phyloP scores from a whole-genome alignment of 2,888 invertebrate species.

The Craniophora ligustri region DNA sequence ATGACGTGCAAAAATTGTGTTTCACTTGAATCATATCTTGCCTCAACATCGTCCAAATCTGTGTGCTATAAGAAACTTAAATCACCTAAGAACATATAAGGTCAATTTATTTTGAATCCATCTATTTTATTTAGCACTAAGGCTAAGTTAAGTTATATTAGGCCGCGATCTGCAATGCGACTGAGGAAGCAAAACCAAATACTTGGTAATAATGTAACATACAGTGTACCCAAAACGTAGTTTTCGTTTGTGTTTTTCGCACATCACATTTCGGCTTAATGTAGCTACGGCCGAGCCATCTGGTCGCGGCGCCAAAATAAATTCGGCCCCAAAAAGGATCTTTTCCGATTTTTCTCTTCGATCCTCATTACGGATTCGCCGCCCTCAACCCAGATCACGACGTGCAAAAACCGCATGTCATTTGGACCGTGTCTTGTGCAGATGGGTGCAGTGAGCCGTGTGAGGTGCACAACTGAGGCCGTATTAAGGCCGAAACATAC shows the following conservation, averaged over 20 bases:
- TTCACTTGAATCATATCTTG: neutral
- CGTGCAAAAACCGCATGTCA: slow-evolving; percentile 54
- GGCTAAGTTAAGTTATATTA: no score
- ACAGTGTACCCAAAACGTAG: no score
- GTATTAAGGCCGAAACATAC: slow-evolving; percentile 44
- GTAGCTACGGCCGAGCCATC: no score
- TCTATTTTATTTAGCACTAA: slow-evolving; percentile 3
- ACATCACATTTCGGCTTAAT: no score
- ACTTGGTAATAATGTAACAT: no score
- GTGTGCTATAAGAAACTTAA: neutral
- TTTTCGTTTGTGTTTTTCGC: no score
- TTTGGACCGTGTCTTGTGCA: slow-evolving; percentile 52
- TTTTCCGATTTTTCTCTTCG: slow-evolving; percentile 14
- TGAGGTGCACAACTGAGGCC: slow-evolving; percentile 42
- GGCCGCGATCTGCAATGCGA: no score
- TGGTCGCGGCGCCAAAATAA: slow-evolving; percentile 21
- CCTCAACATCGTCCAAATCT: no score
- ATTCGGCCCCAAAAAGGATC: neutral
- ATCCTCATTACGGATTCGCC: slow-evolving; percentile 46
- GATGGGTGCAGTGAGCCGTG: slow-evolving; percentile 48
- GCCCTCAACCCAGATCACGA: slow-evolving; percentile 41
- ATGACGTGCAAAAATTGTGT: neutral
- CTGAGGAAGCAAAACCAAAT: no score
- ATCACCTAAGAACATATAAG: neutral
- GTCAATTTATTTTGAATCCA: neutral